These are phyloP conservation scores for Engraulis encrasicolus DNA, from an alignment of 2,113 vertebrate genomes.

Conservation along the genomic window DNA sequence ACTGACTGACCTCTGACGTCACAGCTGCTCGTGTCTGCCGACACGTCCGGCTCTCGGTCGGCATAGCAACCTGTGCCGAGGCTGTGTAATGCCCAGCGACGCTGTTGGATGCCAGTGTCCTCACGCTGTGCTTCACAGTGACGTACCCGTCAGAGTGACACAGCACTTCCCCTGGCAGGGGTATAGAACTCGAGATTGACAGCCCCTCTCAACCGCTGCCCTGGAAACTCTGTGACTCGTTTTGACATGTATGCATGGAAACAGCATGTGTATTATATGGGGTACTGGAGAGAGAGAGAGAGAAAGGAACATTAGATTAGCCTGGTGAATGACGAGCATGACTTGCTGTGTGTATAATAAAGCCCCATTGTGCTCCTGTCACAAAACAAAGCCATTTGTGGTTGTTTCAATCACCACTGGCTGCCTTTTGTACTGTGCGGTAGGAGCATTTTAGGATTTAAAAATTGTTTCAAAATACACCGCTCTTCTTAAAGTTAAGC, in stretches of 20 bases:
- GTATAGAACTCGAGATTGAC: background rate
- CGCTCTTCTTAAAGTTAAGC: no score
- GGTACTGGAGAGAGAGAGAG: background rate
- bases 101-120: slow-evolving; percentile 58
- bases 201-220: background rate
- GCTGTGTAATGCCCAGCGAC: slow-evolving; percentile 47
- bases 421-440: no score
- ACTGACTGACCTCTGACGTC: background rate
- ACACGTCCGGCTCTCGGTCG: slow-evolving; percentile 51
- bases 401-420: background rate
- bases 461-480: background rate
- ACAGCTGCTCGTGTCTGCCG: slow-evolving; percentile 26
- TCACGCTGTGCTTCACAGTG: slow-evolving; percentile 53
- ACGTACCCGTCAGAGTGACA: slow-evolving; percentile 47
- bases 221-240: background rate
- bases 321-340: background rate
- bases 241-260: background rate
- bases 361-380: background rate
- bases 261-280: no score
- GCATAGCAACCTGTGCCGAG: slow-evolving; percentile 56
- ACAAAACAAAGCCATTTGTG: background rate
- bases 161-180: slow-evolving; percentile 31
- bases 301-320: background rate
- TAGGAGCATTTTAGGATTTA: background rate
- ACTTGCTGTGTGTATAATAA: background rate